These are phyloP conservation scores for Eucera pruinosa DNA, from an alignment of 2,888 invertebrate genomes.

Conservation along the genomic window DNA sequence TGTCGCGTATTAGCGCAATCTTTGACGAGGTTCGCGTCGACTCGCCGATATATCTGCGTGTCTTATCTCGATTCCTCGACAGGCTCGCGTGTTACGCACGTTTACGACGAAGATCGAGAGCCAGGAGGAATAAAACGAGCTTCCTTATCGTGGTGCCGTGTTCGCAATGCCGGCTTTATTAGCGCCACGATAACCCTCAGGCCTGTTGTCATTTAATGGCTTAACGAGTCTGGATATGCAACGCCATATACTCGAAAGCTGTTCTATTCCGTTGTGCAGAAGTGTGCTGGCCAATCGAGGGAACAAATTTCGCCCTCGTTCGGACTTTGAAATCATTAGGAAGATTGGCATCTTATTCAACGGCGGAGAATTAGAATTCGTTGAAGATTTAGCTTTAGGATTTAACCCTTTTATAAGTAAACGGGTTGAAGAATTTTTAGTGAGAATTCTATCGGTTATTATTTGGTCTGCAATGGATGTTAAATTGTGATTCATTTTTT, in stretches of 20 bases:
- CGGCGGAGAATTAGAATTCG: no score
- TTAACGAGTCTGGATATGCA: constrained; percentile 58
- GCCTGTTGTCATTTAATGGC: constrained; percentile 66
- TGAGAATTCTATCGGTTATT: no score
- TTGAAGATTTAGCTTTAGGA: no score
- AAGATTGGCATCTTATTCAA: no score
- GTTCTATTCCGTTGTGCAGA: background rate
- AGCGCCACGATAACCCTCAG: constrained; percentile 73
- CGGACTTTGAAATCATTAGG: background rate
- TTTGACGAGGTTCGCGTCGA: constrained; percentile 49
- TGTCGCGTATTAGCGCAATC: constrained; percentile 56
- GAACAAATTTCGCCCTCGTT: constrained; percentile 1
- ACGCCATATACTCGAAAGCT: constrained; percentile 23
- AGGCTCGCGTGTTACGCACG: constrained; percentile 67
- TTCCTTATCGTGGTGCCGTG: constrained; percentile 73
- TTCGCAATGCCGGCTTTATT: constrained; percentile 76
- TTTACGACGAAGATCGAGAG: constrained; percentile 65
- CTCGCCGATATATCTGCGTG: constrained; percentile 43
- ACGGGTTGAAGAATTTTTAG: no score
- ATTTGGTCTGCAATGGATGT: no score
- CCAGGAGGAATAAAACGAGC: constrained; percentile 68
- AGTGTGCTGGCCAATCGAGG: background rate
- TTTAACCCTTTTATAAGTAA: no score
- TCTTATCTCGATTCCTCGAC: constrained; percentile 65
- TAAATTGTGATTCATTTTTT: no score